Evolutionary conservation across 2,113 vertebrate genomes (phyloP).

Genomic region (Urocynchramus pylzowi): DNA sequence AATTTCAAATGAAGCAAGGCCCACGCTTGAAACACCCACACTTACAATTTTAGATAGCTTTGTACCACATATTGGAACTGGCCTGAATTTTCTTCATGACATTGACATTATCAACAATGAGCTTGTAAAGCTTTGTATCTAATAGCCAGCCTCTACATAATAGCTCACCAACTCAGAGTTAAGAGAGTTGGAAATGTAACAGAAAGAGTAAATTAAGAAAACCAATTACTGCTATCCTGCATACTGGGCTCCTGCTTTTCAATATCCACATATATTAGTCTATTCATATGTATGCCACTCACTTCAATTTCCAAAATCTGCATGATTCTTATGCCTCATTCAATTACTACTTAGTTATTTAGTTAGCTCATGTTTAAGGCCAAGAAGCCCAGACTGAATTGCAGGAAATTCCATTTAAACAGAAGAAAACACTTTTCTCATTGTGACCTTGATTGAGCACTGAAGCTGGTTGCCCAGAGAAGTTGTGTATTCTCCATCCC

Average conservation of each 20-base stretch:
- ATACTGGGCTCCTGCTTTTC: neutral
- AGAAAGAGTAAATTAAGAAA: slow-evolving; percentile 27
- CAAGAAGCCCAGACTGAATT: neutral
- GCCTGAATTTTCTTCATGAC: slow-evolving; percentile 59
- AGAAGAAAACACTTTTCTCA: neutral
- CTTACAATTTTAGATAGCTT: slow-evolving; percentile 68
- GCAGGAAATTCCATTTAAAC: neutral
- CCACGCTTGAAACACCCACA: slow-evolving; percentile 64
- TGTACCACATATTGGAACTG: slow-evolving; percentile 49
- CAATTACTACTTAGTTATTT: neutral
- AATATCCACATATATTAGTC: neutral
- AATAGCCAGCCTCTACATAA: slow-evolving; percentile 11
- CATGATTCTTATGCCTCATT: neutral
- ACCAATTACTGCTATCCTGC: neutral
- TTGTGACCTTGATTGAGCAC: neutral
- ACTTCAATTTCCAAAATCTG: neutral
- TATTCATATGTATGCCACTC: neutral
- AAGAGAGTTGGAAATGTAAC: slow-evolving; percentile 1
- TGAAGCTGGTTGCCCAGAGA: neutral
- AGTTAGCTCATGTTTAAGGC: neutral
- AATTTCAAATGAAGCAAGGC: slow-evolving; percentile 79
- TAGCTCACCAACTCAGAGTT: neutral
- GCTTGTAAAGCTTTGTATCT: slow-evolving; percentile 38
- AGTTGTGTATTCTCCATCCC: neutral
- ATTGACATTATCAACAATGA: slow-evolving; percentile 46